Conservation (phyloP, 2,797 vertebrate genomes). For the Periparus ater region DNA sequence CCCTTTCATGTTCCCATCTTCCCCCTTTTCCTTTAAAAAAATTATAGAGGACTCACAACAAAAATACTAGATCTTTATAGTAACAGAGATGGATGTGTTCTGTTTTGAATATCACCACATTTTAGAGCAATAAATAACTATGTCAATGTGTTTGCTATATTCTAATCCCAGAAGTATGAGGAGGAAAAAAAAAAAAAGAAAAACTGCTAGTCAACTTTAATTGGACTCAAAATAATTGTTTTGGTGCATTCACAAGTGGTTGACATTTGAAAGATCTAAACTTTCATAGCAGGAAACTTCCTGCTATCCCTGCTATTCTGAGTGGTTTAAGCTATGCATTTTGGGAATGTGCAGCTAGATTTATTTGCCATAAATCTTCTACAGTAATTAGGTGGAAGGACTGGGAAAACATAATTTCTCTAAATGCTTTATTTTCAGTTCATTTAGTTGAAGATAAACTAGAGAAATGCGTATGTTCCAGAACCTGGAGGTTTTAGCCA, state of each 20-base stretch:
- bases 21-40: neutral
- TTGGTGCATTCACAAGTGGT: neutral
- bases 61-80: neutral
- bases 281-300: neutral
- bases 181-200: neutral
- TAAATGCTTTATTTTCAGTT: neutral
- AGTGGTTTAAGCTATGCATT: neutral
- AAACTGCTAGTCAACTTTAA: neutral
- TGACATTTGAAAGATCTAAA: neutral
- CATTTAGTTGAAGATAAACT: conserved; percentile 14
- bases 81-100: neutral
- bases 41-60: neutral
- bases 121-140: neutral
- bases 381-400: neutral
- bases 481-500: conserved; percentile 22
- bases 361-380: neutral
- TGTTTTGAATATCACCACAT: neutral
- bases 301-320: neutral
- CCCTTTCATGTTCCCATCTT: neutral
- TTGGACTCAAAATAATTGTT: neutral
- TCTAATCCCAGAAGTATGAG: neutral
- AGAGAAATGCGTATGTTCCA: neutral
- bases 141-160: neutral
- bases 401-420: neutral
- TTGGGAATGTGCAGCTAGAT: neutral